Evolutionary conservation across 2,797 vertebrate species (phyloP).

Genomic region (Triplophysa yarkandensis): DNA sequence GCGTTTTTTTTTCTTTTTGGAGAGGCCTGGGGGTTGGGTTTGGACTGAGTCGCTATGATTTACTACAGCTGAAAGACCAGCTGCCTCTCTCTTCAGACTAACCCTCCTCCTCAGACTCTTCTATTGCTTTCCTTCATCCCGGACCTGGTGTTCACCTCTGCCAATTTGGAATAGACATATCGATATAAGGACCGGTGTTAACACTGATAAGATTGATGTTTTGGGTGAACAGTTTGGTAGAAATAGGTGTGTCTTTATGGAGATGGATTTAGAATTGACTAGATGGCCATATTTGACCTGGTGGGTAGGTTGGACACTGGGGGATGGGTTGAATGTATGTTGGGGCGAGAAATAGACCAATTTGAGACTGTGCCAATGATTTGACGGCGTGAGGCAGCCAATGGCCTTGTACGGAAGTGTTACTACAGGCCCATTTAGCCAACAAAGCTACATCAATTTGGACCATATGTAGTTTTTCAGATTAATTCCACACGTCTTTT

Average conservation of each 20-base stretch:
- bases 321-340: slow-evolving; percentile 51
- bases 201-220: slow-evolving; percentile 11
- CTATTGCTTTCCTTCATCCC: slow-evolving; percentile 53
- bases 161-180: slow-evolving; percentile 48
- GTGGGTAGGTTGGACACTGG: slow-evolving; percentile 63
- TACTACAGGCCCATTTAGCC: slow-evolving; percentile 10
- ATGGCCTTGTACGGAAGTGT: background rate
- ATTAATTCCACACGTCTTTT: too few species aligned
- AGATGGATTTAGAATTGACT: slow-evolving; percentile 56
- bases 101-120: slow-evolving; percentile 52
- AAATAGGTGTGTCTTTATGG: slow-evolving; percentile 22
- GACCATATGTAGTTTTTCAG: background rate
- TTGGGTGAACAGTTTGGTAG: slow-evolving; percentile 16
- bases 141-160: slow-evolving; percentile 34
- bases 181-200: slow-evolving; percentile 30
- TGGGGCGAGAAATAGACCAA: slow-evolving; percentile 53
- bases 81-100: slow-evolving; percentile 86
- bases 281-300: slow-evolving; percentile 74
- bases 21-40: slow-evolving; percentile 63
- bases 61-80: slow-evolving; percentile 99
- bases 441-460: slow-evolving; percentile 10
- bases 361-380: slow-evolving; percentile 47
- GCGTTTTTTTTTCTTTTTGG: slow-evolving; percentile 51
- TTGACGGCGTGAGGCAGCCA: slow-evolving; percentile 43
- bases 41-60: slow-evolving; percentile 91